Conservation (phyloP, 2,113 vertebrate genomes). For the Dolichallabes microphthalmus region DNA sequence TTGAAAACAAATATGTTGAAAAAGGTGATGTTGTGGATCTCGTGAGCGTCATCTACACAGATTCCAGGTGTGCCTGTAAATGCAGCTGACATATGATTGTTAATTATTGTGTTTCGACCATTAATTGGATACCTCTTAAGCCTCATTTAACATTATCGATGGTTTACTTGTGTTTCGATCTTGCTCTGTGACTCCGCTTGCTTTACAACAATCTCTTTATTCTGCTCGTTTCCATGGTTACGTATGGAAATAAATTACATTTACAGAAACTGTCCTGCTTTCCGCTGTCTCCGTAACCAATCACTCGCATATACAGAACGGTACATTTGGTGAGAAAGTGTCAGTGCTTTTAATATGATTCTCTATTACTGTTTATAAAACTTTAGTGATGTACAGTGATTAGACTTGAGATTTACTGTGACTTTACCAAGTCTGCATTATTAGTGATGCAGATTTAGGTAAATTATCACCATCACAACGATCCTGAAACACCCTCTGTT, state of each 20-base stretch:
- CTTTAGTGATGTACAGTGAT: background rate
- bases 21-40: background rate
- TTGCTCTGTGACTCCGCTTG: background rate
- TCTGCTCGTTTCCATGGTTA: constrained; percentile 3
- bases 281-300: background rate
- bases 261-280: background rate
- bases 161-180: background rate
- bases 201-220: background rate
- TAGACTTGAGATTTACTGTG: background rate
- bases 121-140: no score
- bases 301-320: background rate
- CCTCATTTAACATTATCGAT: no score
- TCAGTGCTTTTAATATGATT: background rate
- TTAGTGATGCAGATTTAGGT: background rate
- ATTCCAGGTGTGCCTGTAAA: background rate
- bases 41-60: background rate
- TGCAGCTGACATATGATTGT: no score
- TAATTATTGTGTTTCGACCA: background rate
- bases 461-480: background rate
- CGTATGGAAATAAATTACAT: background rate
- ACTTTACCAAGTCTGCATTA: background rate
- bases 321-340: background rate
- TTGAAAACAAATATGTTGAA: background rate
- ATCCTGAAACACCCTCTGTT: background rate
- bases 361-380: background rate